Evolutionary conservation across 2,888 invertebrate genomes (phyloP), one percentile per base, ranked within the genome.

Genomic region (Adelphocoris suturalis): DNA sequence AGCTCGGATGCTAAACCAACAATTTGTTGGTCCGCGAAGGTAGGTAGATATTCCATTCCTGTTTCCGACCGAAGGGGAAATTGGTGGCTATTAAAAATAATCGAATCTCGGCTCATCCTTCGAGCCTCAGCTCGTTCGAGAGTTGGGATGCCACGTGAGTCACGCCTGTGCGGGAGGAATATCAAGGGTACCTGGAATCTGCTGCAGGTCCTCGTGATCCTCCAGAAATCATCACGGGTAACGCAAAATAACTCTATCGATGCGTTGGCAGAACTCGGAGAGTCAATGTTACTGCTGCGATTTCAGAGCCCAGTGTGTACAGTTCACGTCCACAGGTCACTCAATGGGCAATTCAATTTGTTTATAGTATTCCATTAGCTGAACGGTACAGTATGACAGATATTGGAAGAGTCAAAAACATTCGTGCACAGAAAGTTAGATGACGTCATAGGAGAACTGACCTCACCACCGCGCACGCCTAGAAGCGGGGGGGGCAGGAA

Each of bases 1-100:
- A 37, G 37, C 37, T 37, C 37, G 68, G 68, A 68, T 68, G 68
- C 68, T 68, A 68, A 68, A 23, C 68, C 68, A 68, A 68, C 68
- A 23, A 68, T 23, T 68, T 68, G 23, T 23, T 52, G 68, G 68
- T 23, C 68, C 68, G 19, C 68, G 68, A 23, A 68, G 68, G 68
- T 68, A 37, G 37, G 37, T 37, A 37, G 37, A 37, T 37, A 19
- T 68, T 68, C 19, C 27, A 12, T 68, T 7, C 68, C 68, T 68
- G 68, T 68, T 68, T 68, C 68, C 68, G 19, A 68, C 23, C 23
- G 68, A 68, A 12, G 19, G 61, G 68, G 68, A 68, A 68, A 68
- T 68, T 68, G 68, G 68, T 68, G 68, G 68, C 68, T 68, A 68
- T 68, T 68, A 68, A 68, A 68, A 68, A 68, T 68, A 68, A 68